phyloP scores from a whole-genome alignment of 1,140 invertebrate species.

The Holotrichia oblita region DNA sequence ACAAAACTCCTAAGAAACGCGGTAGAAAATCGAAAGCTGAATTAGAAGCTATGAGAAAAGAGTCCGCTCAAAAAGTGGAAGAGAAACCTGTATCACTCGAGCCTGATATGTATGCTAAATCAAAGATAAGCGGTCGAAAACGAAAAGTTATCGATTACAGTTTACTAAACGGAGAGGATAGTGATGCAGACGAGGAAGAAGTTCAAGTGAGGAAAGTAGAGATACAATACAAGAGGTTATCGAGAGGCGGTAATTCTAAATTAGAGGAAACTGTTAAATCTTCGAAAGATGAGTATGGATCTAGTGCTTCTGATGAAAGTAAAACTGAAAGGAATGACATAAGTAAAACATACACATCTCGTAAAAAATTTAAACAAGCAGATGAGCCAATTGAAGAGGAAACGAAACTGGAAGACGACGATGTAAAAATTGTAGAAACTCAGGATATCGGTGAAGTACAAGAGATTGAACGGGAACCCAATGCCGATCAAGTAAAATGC shows the following conservation, averaged over 20 bases:
- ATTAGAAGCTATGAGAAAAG: background rate
- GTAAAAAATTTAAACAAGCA: background rate
- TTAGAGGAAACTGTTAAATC: background rate
- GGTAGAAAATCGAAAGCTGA: slow-evolving; percentile 30
- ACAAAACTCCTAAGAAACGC: slow-evolving; percentile 30
- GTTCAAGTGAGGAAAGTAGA: background rate
- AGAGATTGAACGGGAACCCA: background rate
- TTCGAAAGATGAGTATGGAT: background rate
- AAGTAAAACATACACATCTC: background rate
- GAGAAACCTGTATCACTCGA: no score
- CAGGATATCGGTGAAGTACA: background rate
- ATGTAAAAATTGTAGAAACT: background rate
- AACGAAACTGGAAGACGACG: background rate
- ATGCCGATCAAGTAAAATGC: background rate
- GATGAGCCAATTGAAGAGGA: background rate
- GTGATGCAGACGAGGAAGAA: background rate
- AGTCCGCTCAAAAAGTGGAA: background rate
- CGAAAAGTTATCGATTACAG: slow-evolving; percentile 39
- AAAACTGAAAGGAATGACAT: background rate
- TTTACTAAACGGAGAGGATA: slow-evolving; percentile 9
- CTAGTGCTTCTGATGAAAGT: background rate
- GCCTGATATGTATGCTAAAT: background rate
- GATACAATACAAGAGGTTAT: background rate
- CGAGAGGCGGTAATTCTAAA: background rate
- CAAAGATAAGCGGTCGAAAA: slow-evolving; percentile 37